Evolutionary conservation across 2,888 invertebrate genomes (phyloP), one percentile per base, ranked within the genome.

Genomic region (Chrysomela aeneicollis): DNA sequence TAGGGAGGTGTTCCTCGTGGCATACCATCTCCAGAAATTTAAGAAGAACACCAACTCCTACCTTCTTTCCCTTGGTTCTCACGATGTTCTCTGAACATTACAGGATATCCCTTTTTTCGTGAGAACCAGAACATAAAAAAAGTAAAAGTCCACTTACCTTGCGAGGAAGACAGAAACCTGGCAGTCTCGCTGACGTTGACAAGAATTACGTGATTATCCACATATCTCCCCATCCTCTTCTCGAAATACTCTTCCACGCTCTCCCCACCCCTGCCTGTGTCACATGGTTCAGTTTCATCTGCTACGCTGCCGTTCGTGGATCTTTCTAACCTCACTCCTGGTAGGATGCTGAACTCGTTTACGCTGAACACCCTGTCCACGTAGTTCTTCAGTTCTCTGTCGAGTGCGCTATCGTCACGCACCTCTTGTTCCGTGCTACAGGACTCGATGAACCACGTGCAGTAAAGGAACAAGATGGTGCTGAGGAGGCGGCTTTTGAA

Each of bases 171-270:
- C 65, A 89, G 85, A 50, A 88, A 82, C 68, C 89, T 85, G 0
- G 89, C 90, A 10, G 89, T 87, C 77, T 89, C 87, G 0, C 91
- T 89, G 54, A 92, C 76, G 74, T 89, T 88, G 8, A 92, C 87
- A 30, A 88, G 87, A 22, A 92, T 76, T 50, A 86, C 86, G 80
- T 88, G 90, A 59, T 84, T 86, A 57, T 86, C 84, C 2, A 87
- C 83, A 75, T 87, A 89, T 71, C 85, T 82, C 71, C 87, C 86
- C 42, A 90, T 81, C 76, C 87, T 87, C 69, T 86, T 86, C 64
- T 86, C 80, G 67, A 89, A 77, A 76, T 88, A 86, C 54, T 86
- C 85, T 72, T 86, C 85, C 58, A 86, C 83, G 0, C 82, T 84
- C 22, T 68, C 81, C 82, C 76, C 80, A 80, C 69, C 84, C 82